Base-by-base conservation (phyloP, 2,113 vertebrate genomes). In the Sceloporus tristichus region DNA sequence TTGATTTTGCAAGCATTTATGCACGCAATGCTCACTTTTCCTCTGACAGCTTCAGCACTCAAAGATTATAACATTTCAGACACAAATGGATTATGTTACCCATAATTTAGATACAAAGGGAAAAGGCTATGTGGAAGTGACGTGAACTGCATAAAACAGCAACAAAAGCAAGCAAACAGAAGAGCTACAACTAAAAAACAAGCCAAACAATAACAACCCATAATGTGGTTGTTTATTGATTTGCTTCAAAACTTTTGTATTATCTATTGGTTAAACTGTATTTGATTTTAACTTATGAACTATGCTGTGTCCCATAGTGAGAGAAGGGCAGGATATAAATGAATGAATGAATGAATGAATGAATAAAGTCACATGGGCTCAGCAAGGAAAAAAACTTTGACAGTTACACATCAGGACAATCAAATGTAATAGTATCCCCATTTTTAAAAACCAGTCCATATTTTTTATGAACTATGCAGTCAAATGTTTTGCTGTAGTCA, bases 31-130 rank as follows among this genome's bases (percentile, higher is more conserved):
- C 0, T 85, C 23, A 76, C 84, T 88, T 82, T 87, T 83, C 85
- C 80, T 59, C 66, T 70, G 42, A 14, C 82, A 84, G 56, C 18
- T 70, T 82, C 84, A 70, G 42, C 25, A 40, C 6, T 34, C 81
- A 87, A 88, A 84, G 3, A 23, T 71, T 90, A 90, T 48, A 81
- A 89, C 74, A 79, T 86, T 79, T 87, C 92, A 91, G 88, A 89
- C 10, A 77, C 5, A 86, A 87, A 91, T 16, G 87, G 25, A 65
- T 73, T 14, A 77, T 19, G 59, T 92, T 85, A 48, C 19, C 42
- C 42, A 0, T 0, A 42, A 89, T 1, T 86, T 68, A 75, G 71
- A n/a, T 38, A 65, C 56, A 75, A 54, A 82, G 54, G 27, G 48
- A 85, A 89, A 85, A 91, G 65, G 0, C 8, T 53, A 9, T 86